A percentile compares a stretch with the other conserved stretches of the same genome.
Conservation (phyloP, 2,113 vertebrate genomes). For the Chaetodon auriga region DNA sequence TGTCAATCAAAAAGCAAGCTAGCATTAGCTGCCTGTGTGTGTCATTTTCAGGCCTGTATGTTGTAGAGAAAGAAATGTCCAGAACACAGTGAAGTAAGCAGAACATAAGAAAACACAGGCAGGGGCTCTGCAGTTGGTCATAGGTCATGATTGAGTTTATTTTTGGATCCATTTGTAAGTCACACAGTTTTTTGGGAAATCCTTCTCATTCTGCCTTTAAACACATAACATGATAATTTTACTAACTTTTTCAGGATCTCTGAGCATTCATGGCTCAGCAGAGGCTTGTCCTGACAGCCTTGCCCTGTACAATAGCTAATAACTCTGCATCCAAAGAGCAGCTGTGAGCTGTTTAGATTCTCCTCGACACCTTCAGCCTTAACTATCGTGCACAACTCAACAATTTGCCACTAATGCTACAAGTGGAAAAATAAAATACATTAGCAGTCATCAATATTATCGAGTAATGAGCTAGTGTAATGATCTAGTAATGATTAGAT, state of each 20-base stretch:
- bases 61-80: neutral
- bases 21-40: neutral
- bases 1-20: neutral
- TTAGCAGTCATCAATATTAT: neutral
- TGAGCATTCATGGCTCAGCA: neutral
- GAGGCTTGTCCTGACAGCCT: neutral
- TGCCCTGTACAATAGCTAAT: no score
- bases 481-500: no score
- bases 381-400: neutral
- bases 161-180: no score
- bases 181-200: no score
- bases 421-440: no score
- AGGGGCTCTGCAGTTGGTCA: no score
- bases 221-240: no score
- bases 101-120: no score
- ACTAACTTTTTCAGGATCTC: neutral
- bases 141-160: no score
- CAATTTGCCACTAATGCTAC: neutral
- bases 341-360: neutral
- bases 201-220: no score
- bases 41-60: neutral
- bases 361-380: neutral
- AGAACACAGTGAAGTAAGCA: no score
- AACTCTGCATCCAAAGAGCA: neutral
- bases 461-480: neutral